A percentile compares a stretch with the other conserved stretches of the same genome.
Conservation (phyloP, 2,888 invertebrate species). For the Hypolimnas misippus region DNA sequence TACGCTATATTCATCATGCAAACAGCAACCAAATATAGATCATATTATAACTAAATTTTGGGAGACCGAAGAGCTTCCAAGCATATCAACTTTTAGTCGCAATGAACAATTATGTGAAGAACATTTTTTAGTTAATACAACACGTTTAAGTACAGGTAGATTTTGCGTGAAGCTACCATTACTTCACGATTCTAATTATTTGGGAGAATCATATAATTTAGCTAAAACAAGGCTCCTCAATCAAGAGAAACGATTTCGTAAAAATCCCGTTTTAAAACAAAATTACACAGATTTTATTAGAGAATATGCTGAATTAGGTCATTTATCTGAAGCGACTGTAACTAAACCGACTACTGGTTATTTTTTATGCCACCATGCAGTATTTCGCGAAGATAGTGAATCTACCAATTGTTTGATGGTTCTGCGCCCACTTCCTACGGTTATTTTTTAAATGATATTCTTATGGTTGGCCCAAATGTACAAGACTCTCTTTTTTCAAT, state of each 20-base stretch:
- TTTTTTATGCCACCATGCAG: conserved; percentile 58
- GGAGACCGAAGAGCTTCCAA: too few relatives aligned
- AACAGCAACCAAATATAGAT: too few relatives aligned
- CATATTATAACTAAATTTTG: too few relatives aligned
- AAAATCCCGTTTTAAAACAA: conserved; percentile 15
- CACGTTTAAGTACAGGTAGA: not conserved
- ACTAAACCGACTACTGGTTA: conserved; percentile 37
- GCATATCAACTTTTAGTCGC: too few relatives aligned
- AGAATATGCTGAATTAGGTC: conserved; percentile 35
- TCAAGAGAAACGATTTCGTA: conserved; percentile 32
- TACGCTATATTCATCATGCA: too few relatives aligned
- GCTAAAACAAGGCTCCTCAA: conserved; percentile 29
- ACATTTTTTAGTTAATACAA: too few relatives aligned
- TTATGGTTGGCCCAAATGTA: conserved; percentile 44
- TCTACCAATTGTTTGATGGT: conserved; percentile 45
- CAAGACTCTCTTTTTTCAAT: conserved; percentile 41
- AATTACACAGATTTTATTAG: conserved; percentile 31
- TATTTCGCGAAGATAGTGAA: conserved; percentile 49
- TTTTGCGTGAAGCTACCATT: conserved; percentile 25
- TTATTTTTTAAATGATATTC: conserved; percentile 48
- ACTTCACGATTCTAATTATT: conserved; percentile 10
- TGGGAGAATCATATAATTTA: conserved; percentile 22
- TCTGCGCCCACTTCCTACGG: conserved; percentile 43
- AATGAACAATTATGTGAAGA: too few relatives aligned
- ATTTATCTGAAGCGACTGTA: conserved; percentile 15